Conservation (phyloP, 92 coral and sea anemone genomes). For the Pocillopora grandis region DNA sequence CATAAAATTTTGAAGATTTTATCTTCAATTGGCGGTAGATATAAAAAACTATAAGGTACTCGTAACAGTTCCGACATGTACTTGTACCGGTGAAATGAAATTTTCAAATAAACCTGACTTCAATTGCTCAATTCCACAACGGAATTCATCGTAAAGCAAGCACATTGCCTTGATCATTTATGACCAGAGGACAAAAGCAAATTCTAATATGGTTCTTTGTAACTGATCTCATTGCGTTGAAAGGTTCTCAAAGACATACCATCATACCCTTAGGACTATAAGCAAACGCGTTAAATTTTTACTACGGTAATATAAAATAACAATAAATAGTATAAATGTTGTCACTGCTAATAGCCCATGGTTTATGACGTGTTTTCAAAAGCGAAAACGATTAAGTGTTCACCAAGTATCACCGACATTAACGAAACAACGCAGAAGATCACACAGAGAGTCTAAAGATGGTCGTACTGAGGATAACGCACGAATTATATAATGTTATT, state of each 20-base stretch:
- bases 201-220: background rate
- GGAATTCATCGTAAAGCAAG: background rate
- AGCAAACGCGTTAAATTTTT: background rate
- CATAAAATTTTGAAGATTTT: background rate
- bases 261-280: background rate
- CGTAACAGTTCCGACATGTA: background rate
- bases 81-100: too few species aligned
- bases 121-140: background rate
- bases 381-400: background rate
- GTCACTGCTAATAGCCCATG: background rate
- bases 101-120: background rate
- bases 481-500: background rate
- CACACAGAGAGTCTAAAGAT: too few species aligned
- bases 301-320: background rate
- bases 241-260: background rate
- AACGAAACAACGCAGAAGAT: too few species aligned
- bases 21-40: background rate
- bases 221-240: constrained; percentile 11
- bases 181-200: background rate
- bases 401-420: background rate
- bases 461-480: background rate
- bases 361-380: background rate
- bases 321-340: constrained; percentile 14
- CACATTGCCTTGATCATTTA: too few species aligned
- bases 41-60: background rate